Evolutionary conservation across 2,113 vertebrate species (phyloP).

Genomic region (Baryphthengus martii): DNA sequence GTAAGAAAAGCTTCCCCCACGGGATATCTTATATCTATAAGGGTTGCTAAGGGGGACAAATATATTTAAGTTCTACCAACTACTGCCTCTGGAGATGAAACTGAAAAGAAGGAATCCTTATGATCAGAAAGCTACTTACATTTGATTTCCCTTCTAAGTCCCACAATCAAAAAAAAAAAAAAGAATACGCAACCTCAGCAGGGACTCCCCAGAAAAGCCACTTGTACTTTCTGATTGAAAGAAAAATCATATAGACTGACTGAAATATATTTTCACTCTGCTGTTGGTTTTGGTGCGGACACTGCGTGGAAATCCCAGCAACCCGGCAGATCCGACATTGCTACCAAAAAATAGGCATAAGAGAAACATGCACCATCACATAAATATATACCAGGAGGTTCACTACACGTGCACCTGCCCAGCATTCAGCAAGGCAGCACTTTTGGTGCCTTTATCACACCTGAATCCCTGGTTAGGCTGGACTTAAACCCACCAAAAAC

Average conservation of each 20-base stretch:
- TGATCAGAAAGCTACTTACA: not conserved
- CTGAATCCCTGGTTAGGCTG: not conserved
- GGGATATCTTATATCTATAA: not conserved
- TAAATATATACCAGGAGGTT: fast-evolving
- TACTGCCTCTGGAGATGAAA: not conserved
- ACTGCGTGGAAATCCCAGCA: not conserved
- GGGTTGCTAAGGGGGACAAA: not conserved
- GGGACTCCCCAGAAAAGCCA: not conserved
- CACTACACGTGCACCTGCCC: not conserved
- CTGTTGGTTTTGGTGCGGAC: not conserved
- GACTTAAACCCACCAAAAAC: not conserved
- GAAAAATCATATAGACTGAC: not conserved
- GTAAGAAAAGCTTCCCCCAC: not conserved
- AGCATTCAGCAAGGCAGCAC: not conserved
- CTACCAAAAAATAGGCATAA: not conserved
- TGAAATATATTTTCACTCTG: not conserved
- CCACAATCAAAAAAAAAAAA: not conserved
- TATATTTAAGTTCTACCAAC: not conserved
- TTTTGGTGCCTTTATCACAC: not conserved
- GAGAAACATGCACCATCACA: fast-evolving
- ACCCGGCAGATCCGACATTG: not conserved
- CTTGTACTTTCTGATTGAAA: not conserved
- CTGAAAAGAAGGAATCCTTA: not conserved
- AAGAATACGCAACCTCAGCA: not conserved
- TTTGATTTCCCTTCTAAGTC: not conserved